phyloP scores from a whole-genome alignment of 2,113 vertebrate genomes.

The Megaceryle maxima region DNA sequence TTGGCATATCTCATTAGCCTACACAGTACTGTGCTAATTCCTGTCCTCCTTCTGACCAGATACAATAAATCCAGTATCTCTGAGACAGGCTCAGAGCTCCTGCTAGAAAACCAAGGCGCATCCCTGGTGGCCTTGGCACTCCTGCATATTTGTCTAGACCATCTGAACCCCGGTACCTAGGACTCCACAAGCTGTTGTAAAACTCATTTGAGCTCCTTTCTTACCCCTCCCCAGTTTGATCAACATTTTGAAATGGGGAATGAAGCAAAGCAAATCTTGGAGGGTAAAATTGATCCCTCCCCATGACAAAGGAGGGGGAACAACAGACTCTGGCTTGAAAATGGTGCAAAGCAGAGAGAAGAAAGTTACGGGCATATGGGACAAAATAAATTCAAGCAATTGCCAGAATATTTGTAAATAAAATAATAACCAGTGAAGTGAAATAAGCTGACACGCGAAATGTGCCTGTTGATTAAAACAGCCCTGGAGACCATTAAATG shows the following conservation, averaged over 20 bases:
- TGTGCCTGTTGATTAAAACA: conserved; percentile 48
- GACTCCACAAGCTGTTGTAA: neutral
- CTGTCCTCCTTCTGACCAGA: neutral
- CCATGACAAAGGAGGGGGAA: neutral
- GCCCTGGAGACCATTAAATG: conserved; percentile 48
- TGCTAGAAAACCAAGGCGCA: neutral
- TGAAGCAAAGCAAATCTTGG: neutral
- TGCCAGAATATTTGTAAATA: conserved; percentile 59
- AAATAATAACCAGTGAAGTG: conserved; percentile 45
- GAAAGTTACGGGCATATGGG: neutral
- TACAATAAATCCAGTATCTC: neutral
- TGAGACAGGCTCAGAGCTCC: neutral
- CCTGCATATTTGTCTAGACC: neutral
- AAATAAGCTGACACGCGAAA: conserved; percentile 31
- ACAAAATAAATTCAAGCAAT: neutral
- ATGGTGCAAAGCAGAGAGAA: neutral
- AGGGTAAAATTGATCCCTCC: neutral
- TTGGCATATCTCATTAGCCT: neutral
- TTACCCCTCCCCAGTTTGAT: neutral
- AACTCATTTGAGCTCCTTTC: neutral
- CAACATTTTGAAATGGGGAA: neutral
- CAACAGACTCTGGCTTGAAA: neutral
- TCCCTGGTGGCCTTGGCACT: conserved; percentile 17
- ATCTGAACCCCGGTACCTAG: neutral
- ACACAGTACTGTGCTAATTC: neutral